Evolutionary conservation across 2,797 vertebrate species (phyloP).

Genomic region (Geotrypetes seraphini): DNA sequence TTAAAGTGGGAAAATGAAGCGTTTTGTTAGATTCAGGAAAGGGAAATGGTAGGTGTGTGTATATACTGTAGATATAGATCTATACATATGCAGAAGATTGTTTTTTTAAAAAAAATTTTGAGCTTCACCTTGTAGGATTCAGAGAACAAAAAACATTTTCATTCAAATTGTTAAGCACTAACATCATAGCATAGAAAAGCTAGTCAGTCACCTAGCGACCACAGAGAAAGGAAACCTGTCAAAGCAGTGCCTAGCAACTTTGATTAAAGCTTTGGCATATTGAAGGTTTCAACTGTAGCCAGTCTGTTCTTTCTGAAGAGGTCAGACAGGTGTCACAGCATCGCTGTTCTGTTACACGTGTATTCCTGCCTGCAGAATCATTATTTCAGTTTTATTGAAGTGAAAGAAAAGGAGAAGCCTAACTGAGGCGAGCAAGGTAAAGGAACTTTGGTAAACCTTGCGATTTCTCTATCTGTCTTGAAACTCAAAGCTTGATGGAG

Average conservation of each 20-base stretch:
- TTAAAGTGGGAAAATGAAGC: too few relatives aligned
- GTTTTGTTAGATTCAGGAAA: too few relatives aligned
- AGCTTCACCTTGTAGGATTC: too few relatives aligned
- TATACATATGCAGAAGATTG: too few relatives aligned
- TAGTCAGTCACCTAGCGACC: neutral
- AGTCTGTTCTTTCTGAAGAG: neutral
- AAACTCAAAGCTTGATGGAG: constrained; percentile 3
- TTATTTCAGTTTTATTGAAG: neutral
- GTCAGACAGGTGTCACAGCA: neutral
- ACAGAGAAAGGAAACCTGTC: neutral
- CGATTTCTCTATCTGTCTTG: constrained; percentile 7
- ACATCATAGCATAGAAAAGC: neutral
- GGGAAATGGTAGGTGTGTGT: too few relatives aligned
- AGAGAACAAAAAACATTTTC: too few relatives aligned
- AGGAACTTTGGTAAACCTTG: neutral
- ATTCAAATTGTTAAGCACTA: too few relatives aligned
- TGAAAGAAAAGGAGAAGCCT: neutral
- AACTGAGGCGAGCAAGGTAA: neutral
- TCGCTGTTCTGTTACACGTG: neutral
- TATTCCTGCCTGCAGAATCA: neutral
- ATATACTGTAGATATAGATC: too few relatives aligned
- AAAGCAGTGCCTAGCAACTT: neutral
- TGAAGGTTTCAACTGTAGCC: neutral
- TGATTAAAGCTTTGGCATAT: neutral
- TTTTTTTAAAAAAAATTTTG: too few relatives aligned